Evolutionary conservation across 1,140 invertebrate species (phyloP).

Genomic region (Akabosia matsudoensis): DNA sequence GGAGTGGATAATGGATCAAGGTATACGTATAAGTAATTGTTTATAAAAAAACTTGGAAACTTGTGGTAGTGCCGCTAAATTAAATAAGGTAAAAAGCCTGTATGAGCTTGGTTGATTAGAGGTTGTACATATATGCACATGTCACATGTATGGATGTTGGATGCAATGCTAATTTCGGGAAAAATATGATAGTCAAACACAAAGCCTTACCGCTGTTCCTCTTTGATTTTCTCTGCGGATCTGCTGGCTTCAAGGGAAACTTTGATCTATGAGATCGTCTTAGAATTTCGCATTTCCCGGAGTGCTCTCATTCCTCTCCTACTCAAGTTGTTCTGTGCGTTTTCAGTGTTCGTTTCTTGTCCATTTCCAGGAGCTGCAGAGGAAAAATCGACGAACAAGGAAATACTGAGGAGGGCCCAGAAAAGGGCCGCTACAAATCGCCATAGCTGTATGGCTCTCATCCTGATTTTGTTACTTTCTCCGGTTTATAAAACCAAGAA

Average conservation of each 20-base stretch:
- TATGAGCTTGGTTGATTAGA: too few relatives aligned
- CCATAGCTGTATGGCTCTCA: background rate
- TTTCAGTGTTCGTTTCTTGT: background rate
- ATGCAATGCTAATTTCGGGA: background rate
- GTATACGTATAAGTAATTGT: background rate
- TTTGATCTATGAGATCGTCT: conserved; percentile 19
- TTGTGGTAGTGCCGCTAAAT: background rate
- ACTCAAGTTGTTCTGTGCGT: background rate
- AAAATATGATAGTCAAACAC: background rate
- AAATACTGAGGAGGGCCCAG: background rate
- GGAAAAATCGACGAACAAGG: background rate
- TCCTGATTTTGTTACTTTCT: background rate
- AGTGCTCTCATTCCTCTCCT: background rate
- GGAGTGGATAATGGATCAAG: background rate
- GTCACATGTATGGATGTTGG: background rate
- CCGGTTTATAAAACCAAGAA: background rate
- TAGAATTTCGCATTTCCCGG: conserved; percentile 15
- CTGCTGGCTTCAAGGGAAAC: conserved; percentile 34
- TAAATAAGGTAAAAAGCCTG: background rate
- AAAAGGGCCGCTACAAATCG: background rate
- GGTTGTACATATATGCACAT: too few relatives aligned
- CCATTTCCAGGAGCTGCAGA: background rate
- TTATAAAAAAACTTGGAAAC: background rate
- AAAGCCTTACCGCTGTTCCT: conserved; percentile 29
- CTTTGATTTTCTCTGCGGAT: conserved; percentile 30